phyloP scores from a whole-genome alignment of 1,140 invertebrate genomes.

The Lutraria rhynchaena region DNA sequence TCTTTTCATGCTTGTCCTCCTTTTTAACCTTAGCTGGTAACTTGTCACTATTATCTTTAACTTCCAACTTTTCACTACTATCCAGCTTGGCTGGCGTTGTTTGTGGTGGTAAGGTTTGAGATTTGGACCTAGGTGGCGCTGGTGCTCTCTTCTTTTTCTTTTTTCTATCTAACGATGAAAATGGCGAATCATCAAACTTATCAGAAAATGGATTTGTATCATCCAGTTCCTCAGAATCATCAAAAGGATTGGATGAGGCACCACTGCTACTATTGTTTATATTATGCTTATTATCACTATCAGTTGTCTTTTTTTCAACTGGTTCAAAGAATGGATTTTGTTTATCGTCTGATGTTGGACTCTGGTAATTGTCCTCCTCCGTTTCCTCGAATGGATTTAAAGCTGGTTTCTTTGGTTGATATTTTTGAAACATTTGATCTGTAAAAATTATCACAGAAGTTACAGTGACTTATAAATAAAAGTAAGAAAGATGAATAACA shows the following conservation, averaged over 20 bases:
- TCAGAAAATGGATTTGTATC: constrained; percentile 56
- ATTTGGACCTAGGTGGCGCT: constrained; percentile 26
- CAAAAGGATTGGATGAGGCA: constrained; percentile 65
- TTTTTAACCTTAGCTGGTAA: constrained; percentile 18
- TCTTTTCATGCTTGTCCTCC: not conserved
- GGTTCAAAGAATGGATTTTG: constrained; percentile 50
- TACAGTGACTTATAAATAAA: no score
- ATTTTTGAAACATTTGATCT: constrained; percentile 64
- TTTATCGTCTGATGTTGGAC: constrained; percentile 19
- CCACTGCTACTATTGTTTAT: constrained; percentile 2
- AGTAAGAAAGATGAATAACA: no score
- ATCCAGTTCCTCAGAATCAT: constrained; percentile 58
- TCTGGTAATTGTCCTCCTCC: constrained; percentile 60
- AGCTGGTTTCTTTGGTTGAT: constrained; percentile 55
- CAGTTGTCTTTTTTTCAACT: constrained; percentile 17
- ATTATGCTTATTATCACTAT: not conserved
- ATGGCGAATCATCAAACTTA: constrained; percentile 11
- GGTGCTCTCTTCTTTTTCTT: constrained; percentile 44
- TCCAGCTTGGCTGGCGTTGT: constrained; percentile 7
- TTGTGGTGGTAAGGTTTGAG: constrained; percentile 32
- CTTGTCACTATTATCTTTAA: constrained; percentile 3
- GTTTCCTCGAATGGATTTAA: constrained; percentile 71
- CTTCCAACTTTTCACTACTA: constrained; percentile 7
- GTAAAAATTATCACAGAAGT: no score
- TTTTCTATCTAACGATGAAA: constrained; percentile 39